Conservation (phyloP, 2,113 vertebrate species). For the Megaleporinus macrocephalus region DNA sequence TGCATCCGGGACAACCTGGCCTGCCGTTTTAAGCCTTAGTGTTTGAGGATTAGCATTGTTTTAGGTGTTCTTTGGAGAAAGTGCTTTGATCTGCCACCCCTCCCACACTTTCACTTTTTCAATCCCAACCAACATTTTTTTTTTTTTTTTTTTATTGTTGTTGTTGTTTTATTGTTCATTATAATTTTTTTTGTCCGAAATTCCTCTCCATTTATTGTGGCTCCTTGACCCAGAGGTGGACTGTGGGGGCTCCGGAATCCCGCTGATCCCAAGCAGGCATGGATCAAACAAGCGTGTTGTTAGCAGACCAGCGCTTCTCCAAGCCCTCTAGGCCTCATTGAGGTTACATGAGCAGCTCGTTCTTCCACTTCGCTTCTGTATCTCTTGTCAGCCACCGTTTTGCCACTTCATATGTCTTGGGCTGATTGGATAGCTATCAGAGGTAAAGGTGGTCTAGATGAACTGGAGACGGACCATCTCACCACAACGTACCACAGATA, state of each 20-base stretch:
- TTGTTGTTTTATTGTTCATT: conserved; percentile 44
- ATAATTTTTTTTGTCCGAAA: conserved; percentile 37
- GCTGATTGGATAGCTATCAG: too few species aligned
- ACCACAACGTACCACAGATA: too few species aligned
- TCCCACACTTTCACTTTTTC: conserved; percentile 42
- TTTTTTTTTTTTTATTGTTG: conserved; percentile 38
- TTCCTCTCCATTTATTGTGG: conserved; percentile 60
- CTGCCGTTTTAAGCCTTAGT: conserved; percentile 45
- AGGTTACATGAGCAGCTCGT: conserved; percentile 38
- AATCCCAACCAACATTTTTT: conserved; percentile 60
- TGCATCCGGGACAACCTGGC: conserved; percentile 45
- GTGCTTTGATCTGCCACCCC: conserved; percentile 63
- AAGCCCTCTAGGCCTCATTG: conserved; percentile 49
- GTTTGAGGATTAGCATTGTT: conserved; percentile 61
- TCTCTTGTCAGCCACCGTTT: not conserved
- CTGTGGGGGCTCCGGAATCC: conserved; percentile 67
- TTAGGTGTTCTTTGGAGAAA: conserved; percentile 63
- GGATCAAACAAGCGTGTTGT: conserved; percentile 70
- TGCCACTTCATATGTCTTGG: too few species aligned
- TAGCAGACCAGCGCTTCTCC: conserved; percentile 60
- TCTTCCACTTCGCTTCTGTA: conserved; percentile 11
- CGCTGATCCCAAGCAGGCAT: conserved; percentile 68
- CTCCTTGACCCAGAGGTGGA: conserved; percentile 59
- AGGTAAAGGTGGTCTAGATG: too few species aligned
- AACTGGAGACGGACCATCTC: too few species aligned